Evolutionary conservation across 2,797 vertebrate species (phyloP).

Genomic region (Pterois miles): DNA sequence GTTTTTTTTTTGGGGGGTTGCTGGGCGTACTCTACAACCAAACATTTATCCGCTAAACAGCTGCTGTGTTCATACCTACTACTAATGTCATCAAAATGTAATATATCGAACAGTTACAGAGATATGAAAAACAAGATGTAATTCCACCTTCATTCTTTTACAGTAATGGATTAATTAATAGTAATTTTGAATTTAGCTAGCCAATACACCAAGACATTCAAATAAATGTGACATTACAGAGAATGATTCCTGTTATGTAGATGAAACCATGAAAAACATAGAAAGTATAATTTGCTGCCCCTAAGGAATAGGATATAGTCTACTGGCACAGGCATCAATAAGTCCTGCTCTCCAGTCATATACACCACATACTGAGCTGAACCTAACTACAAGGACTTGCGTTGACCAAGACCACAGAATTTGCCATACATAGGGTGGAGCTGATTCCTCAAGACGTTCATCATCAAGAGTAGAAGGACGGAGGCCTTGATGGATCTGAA

Average conservation of each 20-base stretch:
- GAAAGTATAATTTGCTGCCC: neutral
- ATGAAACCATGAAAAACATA: conserved; percentile 7
- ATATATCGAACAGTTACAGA: conserved; percentile 9
- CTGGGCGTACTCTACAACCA: conserved; percentile 75
- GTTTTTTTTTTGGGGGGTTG: conserved; percentile 67
- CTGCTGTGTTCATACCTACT: conserved; percentile 34
- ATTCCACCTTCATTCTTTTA: neutral
- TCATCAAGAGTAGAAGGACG: conserved; percentile 8
- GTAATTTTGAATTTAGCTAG: neutral
- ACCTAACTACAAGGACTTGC: conserved; percentile 55
- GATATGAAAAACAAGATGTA: conserved; percentile 7
- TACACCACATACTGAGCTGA: conserved; percentile 18
- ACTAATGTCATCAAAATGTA: conserved; percentile 26
- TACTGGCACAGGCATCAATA: conserved; percentile 6
- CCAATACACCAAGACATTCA: neutral
- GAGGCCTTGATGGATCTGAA: conserved; percentile 43
- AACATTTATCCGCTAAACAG: conserved; percentile 63
- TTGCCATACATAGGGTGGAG: conserved; percentile 52
- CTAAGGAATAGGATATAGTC: neutral
- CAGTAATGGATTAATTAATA: neutral
- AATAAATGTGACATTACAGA: neutral
- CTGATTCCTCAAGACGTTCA: conserved; percentile 44
- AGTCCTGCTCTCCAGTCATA: conserved; percentile 3
- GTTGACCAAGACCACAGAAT: conserved; percentile 53
- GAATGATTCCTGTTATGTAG: neutral